Evolutionary conservation across 2,797 vertebrate genomes (phyloP), one percentile per base, ranked within the genome.

Genomic region (Rhynchonycteris naso): DNA sequence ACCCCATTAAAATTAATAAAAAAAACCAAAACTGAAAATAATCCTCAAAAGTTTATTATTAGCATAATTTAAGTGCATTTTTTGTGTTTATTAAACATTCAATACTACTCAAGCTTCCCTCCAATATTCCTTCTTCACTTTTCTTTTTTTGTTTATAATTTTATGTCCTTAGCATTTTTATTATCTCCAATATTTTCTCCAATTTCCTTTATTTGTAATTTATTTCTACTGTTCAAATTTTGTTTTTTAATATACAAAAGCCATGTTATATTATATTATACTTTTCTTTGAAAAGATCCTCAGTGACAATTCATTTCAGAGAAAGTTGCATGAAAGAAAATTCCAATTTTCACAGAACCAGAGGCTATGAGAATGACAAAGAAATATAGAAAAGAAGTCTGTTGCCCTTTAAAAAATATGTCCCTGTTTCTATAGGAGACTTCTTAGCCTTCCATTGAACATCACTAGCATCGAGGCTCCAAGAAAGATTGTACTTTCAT

Each of bases 201-300:
- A 21, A 0, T 86, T 90, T 79, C 24, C 63, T 96, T 35, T 72
- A 21, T 52, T 95, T 88, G 26, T 90, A 81, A 85, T 92, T 81
- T 11, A 61, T 74, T 83, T 82, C 58, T 93, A 4, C 28, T 47
- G 4, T 54, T 92, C 38, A 72, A 38, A 30, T 80, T 79, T 24
- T 74, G 19, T 47, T 81, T 26, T 91, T 83, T 84, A 87, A 86
- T 52, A 24, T 80, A 47, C 9, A 72, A 69, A 95, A 90, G 61
- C 54, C 24, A 59, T n/a, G 35, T 66, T 16, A 30, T 65, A 61
- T 50, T 63, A 26, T 15, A 16, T 76, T n/a, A n/a, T 78, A 21
- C 78, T 88, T 95, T 91, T 95, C 75, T 76, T 43, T 68, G 76
- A 21, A 72, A 91, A 94, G 9, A 19, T 63, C 26, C 24, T 87